A percentile compares a stretch with the other conserved stretches of the same genome.
These are phyloP conservation scores for Clunio marinus DNA, from an alignment of 2,888 invertebrate genomes.

Conservation along the genomic window DNA sequence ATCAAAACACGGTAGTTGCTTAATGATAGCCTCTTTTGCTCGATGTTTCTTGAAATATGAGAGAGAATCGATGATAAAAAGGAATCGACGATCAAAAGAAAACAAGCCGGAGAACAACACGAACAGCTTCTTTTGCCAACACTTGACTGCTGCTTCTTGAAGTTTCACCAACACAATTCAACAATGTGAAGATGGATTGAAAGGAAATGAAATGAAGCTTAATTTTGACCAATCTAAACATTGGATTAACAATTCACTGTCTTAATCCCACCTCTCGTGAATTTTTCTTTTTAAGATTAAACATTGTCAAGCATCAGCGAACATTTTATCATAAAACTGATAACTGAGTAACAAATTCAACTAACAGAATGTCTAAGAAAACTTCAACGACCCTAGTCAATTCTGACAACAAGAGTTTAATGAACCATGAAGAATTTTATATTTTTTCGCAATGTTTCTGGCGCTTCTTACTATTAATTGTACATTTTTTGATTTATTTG, in stretches of 20 bases:
- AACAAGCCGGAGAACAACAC: background rate
- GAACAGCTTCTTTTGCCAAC: too few relatives aligned
- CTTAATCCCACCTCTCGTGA: conserved; percentile 1
- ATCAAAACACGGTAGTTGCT: conserved; percentile 1
- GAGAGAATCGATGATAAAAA: conserved; percentile 1
- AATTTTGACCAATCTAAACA: background rate
- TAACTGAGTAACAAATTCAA: too few relatives aligned
- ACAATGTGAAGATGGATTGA: background rate
- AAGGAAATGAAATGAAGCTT: background rate
- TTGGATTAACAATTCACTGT: too few relatives aligned
- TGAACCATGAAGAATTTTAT: background rate
- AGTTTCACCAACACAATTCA: background rate
- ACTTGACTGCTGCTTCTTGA: too few relatives aligned
- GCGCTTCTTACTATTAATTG: too few relatives aligned
- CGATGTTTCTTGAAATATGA: background rate
- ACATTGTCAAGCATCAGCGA: too few relatives aligned
- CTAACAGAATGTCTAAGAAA: background rate
- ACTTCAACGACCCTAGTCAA: background rate
- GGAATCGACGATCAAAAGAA: conserved; percentile 10
- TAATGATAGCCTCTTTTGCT: background rate
- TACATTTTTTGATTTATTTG: background rate
- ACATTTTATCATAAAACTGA: too few relatives aligned
- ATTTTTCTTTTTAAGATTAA: too few relatives aligned
- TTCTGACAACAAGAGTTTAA: background rate
- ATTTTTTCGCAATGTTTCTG: background rate